These are phyloP conservation scores for Meloidogyne floridensis DNA, from an alignment of 1,140 invertebrate species.

Conservation along the genomic window DNA sequence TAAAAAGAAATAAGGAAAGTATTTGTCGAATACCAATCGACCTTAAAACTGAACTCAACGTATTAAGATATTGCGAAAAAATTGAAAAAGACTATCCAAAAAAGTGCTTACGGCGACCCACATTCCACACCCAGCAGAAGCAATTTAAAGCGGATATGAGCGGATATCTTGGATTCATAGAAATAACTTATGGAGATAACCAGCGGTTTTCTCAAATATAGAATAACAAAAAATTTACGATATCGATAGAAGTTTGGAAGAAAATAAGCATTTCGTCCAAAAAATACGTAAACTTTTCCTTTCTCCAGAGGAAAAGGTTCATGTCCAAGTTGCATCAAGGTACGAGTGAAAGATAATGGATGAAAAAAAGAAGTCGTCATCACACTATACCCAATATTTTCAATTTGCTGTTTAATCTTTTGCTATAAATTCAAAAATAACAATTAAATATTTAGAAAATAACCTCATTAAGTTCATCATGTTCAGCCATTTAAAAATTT, in stretches of 20 bases:
- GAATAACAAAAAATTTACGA: constrained; percentile 31
- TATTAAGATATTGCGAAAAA: too few species aligned
- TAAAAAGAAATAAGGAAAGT: too few species aligned
- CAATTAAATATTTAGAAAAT: constrained; percentile 4
- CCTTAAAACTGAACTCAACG: too few species aligned
- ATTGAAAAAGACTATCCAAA: too few species aligned
- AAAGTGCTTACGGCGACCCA: too few species aligned
- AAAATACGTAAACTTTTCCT: constrained; percentile 50
- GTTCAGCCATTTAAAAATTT: background rate
- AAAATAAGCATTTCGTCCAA: constrained; percentile 59
- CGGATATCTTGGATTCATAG: too few species aligned
- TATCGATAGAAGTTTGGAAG: constrained; percentile 58
- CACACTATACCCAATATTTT: constrained; percentile 42
- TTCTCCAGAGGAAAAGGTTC: constrained; percentile 59
- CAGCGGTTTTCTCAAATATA: background rate
- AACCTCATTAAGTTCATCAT: background rate
- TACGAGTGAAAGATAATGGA: constrained; percentile 56
- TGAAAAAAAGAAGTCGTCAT: constrained; percentile 42
- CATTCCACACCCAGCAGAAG: too few species aligned
- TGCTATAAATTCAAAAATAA: constrained; percentile 26
- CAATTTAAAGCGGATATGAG: too few species aligned
- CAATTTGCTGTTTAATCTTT: constrained; percentile 30
- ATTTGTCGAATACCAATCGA: too few species aligned
- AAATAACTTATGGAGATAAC: too few species aligned
- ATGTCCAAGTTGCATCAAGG: constrained; percentile 61